phyloP scores from a whole-genome alignment of 92 coral and sea anemone genomes.

The Porites rus region DNA sequence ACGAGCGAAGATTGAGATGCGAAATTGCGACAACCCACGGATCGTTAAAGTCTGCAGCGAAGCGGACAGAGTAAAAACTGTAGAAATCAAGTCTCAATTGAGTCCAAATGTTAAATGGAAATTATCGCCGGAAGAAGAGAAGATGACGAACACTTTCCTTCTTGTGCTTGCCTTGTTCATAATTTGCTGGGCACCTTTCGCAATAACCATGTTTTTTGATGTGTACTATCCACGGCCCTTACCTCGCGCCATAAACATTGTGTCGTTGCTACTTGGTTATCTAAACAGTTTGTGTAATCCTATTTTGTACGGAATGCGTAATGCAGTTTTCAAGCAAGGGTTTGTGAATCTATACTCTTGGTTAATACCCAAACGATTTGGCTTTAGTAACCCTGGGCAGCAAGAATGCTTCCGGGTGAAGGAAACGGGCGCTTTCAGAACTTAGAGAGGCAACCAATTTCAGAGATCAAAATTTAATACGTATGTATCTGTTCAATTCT shows the following conservation, averaged over 20 bases:
- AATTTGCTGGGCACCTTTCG: conserved; percentile 87
- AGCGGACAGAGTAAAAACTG: not conserved
- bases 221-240: conserved; percentile 58
- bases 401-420: not conserved
- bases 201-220: conserved; percentile 82
- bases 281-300: conserved; percentile 84
- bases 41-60: not conserved
- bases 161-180: conserved; percentile 75
- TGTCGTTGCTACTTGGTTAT: conserved; percentile 80
- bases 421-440: not conserved
- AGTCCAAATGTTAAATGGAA: not conserved
- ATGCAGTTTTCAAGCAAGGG: conserved; percentile 49
- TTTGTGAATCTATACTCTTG: conserved; percentile 17
- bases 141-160: conserved; percentile 80
- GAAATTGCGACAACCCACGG: not conserved
- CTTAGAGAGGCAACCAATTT: too few species aligned
- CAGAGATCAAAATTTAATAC: too few species aligned
- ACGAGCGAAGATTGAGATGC: not conserved
- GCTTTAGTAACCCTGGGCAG: not conserved
- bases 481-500: too few species aligned
- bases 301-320: conserved; percentile 68
- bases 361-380: not conserved
- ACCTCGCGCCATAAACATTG: conserved; percentile 64
- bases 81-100: not conserved
- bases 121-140: conserved; percentile 62